Evolutionary conservation across 2,113 vertebrate species (phyloP).

Genomic region (Cheilinus undulatus): DNA sequence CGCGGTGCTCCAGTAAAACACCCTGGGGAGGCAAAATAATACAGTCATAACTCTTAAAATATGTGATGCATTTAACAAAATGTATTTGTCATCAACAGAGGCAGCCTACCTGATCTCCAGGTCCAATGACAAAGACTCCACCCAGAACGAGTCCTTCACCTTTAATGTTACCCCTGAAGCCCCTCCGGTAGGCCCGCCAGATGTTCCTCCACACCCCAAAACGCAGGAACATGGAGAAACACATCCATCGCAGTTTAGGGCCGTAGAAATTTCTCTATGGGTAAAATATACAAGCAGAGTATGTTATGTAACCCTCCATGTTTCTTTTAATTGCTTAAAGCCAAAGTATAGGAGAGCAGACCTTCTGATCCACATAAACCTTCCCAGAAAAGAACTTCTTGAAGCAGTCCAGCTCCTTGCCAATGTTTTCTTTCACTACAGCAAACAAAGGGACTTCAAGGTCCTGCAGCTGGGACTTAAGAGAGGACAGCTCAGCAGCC

Average conservation of each 20-base stretch:
- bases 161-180: constrained; percentile 88
- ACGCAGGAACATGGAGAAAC: constrained; percentile 85
- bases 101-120: constrained; percentile 60
- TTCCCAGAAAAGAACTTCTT: constrained; percentile 91
- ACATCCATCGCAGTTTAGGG: constrained; percentile 87
- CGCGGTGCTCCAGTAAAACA: constrained; percentile 91
- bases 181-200: constrained; percentile 85
- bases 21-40: constrained; percentile 80
- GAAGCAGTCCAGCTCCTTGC: constrained; percentile 89
- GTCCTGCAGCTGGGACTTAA: constrained; percentile 88
- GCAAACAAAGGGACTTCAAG: constrained; percentile 90
- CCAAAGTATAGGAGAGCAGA: constrained; percentile 48
- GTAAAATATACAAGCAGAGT: constrained; percentile 17
- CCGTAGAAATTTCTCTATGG: constrained; percentile 91
- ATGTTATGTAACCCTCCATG: background rate
- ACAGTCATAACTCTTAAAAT: background rate
- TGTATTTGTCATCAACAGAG: background rate
- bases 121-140: constrained; percentile 84
- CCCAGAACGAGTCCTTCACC: constrained; percentile 92
- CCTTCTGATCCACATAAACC: constrained; percentile 92
- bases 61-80: background rate
- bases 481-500: constrained; percentile 90
- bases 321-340: background rate
- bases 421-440: constrained; percentile 92
- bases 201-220: constrained; percentile 89